Conservation (phyloP, 2,797 vertebrate genomes). For the Brachymystax lenok region DNA sequence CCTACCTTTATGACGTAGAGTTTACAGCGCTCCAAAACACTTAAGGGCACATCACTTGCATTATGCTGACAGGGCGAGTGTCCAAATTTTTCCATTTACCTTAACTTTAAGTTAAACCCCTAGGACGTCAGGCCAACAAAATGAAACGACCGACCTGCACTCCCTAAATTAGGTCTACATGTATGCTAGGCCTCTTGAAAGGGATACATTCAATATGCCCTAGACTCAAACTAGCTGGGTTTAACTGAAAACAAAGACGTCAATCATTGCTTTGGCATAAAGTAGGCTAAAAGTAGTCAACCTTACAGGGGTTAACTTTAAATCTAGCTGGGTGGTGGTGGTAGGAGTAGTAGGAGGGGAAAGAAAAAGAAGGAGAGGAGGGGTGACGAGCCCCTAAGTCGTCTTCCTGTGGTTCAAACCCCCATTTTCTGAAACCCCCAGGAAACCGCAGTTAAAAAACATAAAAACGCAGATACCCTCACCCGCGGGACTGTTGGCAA, state of each 20-base stretch:
- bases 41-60: background rate
- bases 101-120: background rate
- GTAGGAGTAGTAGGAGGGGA: background rate
- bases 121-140: background rate
- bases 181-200: background rate
- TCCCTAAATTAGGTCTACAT: background rate
- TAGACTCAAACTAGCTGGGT: no score
- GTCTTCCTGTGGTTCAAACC: background rate
- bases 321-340: background rate
- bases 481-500: background rate
- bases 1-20: no score
- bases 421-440: background rate
- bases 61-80: background rate
- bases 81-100: background rate
- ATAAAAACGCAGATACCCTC: slow-evolving; percentile 5
- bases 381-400: background rate
- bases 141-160: background rate
- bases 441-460: slow-evolving; percentile 11
- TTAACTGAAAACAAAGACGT: background rate
- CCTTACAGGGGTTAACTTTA: background rate
- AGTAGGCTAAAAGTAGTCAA: background rate
- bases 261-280: background rate
- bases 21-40: no score
- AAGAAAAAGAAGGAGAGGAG: no score
- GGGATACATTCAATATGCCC: background rate